Evolutionary conservation across 2,888 invertebrate species (phyloP).

Genomic region (Seladonia tumulorum): DNA sequence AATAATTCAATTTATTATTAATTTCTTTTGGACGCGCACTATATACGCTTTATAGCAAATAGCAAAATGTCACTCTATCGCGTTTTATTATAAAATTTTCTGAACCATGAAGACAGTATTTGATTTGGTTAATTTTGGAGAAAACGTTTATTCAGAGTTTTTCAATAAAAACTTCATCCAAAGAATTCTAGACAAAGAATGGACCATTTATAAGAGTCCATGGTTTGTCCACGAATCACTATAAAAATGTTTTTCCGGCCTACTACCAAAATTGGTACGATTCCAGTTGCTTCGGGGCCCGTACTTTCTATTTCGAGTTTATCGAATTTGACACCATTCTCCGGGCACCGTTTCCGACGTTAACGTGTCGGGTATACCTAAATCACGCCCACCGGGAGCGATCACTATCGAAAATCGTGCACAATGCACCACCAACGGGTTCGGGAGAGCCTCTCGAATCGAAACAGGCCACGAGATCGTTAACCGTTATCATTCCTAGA

Average conservation of each 20-base stretch:
- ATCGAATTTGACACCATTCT: conserved; percentile 7
- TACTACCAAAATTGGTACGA: not conserved
- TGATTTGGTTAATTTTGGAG: not conserved
- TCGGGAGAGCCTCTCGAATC: conserved; percentile 6
- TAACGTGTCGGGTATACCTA: not conserved
- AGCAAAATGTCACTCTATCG: too few species aligned
- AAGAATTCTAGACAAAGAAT: too few species aligned
- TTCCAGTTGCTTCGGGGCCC: not conserved
- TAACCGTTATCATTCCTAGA: conserved; percentile 54
- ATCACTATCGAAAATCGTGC: not conserved
- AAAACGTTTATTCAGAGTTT: not conserved
- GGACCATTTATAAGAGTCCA: too few species aligned
- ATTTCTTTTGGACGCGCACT: too few species aligned
- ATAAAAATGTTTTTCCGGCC: not conserved
- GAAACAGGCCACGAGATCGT: conserved; percentile 16
- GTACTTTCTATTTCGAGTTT: conserved; percentile 3
- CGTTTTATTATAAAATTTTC: too few species aligned
- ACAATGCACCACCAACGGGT: not conserved
- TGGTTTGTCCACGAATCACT: too few species aligned
- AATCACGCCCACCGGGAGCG: not conserved
- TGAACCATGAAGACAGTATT: not conserved
- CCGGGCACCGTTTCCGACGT: not conserved
- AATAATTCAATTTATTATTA: too few species aligned
- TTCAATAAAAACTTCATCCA: too few species aligned
- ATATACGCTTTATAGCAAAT: too few species aligned